Conservation (phyloP, 2,113 vertebrate species). For the Phylloscopus trochilus region DNA sequence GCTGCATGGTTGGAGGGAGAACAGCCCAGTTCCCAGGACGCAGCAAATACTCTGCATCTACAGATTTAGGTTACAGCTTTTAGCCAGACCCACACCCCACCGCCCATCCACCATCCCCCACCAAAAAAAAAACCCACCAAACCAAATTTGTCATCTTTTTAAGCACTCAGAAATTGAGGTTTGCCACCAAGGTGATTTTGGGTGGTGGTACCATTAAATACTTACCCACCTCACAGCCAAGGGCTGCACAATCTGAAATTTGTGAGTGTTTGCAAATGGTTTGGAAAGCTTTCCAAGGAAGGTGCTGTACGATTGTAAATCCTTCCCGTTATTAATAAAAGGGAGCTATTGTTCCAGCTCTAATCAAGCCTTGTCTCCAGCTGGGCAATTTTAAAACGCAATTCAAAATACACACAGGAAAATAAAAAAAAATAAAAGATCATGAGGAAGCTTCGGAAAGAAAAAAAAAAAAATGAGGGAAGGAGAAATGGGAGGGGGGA, state of each 20-base stretch:
- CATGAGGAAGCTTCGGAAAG: neutral
- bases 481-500: neutral
- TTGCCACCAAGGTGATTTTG: neutral
- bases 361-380: constrained; percentile 48
- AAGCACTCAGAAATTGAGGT: neutral
- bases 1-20: neutral
- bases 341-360: constrained; percentile 41
- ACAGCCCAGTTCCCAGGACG: neutral
- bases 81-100: neutral
- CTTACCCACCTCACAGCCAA: constrained; percentile 46
- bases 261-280: constrained; percentile 34
- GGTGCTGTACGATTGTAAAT: constrained; percentile 42
- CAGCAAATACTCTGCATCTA: neutral
- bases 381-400: constrained; percentile 30
- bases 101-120: neutral
- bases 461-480: neutral
- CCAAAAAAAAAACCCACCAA: neutral
- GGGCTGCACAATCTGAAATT: constrained; percentile 36
- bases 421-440: neutral
- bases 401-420: neutral
- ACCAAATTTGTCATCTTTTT: neutral
- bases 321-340: constrained; percentile 54
- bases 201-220: constrained; percentile 12
- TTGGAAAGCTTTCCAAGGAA: constrained; percentile 57
- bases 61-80: neutral